A percentile compares a stretch with the other conserved stretches of the same genome.
Conservation (phyloP, 2,888 invertebrate species). For the Chaetogeoica ovagalla region DNA sequence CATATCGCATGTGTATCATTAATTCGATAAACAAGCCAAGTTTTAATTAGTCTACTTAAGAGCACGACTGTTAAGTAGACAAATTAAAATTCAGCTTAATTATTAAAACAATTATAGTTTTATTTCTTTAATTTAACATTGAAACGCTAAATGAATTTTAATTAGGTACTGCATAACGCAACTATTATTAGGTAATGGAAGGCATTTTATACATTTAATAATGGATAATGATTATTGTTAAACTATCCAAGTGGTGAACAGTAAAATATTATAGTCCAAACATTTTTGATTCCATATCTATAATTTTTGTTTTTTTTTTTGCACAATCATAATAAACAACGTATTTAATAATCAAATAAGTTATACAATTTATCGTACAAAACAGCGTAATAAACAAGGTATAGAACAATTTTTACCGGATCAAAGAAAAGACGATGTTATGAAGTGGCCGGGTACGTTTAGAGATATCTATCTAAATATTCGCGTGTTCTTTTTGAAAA, state of each 20-base stretch:
- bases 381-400: neutral
- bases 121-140: conserved; percentile 21
- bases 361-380: neutral
- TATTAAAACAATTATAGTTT: conserved; percentile 22
- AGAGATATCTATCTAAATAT: too few species aligned
- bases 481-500: too few species aligned
- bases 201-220: neutral
- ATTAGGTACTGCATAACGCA: conserved; percentile 19
- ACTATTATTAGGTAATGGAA: neutral
- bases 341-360: neutral
- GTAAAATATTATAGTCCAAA: neutral
- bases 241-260: neutral
- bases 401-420: neutral
- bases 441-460: too few species aligned
- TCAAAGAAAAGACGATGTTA: too few species aligned
- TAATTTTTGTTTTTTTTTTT: neutral
- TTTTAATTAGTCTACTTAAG: neutral
- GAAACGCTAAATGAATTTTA: conserved; percentile 31
- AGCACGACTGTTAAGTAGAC: conserved; percentile 2
- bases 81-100: conserved; percentile 30
- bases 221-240: neutral
- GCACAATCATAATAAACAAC: neutral
- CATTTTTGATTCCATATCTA: neutral
- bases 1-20: neutral
- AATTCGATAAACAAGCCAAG: neutral